These are phyloP conservation scores for Muraenolepis orangiensis DNA, from an alignment of 2,797 vertebrate species.

Conservation along the genomic window DNA sequence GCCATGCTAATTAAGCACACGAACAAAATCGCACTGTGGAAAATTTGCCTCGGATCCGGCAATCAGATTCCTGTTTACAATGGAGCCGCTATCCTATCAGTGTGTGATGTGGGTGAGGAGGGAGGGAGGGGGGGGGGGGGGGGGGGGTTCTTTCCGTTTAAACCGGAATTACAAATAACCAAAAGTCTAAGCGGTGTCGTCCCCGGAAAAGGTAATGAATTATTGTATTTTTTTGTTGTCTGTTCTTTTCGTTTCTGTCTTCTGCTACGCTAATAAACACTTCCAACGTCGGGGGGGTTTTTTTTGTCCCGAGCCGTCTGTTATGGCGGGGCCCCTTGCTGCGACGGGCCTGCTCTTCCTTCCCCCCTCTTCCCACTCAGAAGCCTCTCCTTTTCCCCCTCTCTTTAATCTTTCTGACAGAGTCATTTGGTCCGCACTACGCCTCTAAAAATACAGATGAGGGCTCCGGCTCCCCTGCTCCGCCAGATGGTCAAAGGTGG, in stretches of 20 bases:
- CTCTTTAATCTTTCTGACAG: constrained; percentile 75
- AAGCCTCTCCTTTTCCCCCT: constrained; percentile 49
- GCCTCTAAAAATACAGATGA: constrained; percentile 67
- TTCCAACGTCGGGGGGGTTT: too few relatives aligned
- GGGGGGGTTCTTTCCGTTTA: constrained; percentile 41
- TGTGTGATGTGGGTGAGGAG: constrained; percentile 4
- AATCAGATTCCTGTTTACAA: constrained; percentile 56
- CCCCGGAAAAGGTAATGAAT: too few relatives aligned
- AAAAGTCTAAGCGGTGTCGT: too few relatives aligned
- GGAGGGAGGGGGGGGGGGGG: constrained; percentile 20
- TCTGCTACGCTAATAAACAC: too few relatives aligned
- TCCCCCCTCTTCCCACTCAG: constrained; percentile 59
- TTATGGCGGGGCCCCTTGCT: background rate
- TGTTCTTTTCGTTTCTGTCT: too few relatives aligned
- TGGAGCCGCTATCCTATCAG: constrained; percentile 8
- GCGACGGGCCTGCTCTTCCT: constrained; percentile 47
- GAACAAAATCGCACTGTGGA: constrained; percentile 24
- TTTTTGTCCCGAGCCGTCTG: constrained; percentile 25
- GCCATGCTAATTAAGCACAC: constrained; percentile 47
- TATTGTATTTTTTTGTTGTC: too few relatives aligned
- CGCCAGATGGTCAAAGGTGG: constrained; percentile 74
- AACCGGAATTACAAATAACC: too few relatives aligned
- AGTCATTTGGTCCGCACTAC: constrained; percentile 66
- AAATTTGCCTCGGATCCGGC: constrained; percentile 57
- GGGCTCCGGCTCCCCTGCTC: constrained; percentile 56